phyloP scores from a whole-genome alignment of 2,797 vertebrate species.

The Oryzias dopingdopingensis region DNA sequence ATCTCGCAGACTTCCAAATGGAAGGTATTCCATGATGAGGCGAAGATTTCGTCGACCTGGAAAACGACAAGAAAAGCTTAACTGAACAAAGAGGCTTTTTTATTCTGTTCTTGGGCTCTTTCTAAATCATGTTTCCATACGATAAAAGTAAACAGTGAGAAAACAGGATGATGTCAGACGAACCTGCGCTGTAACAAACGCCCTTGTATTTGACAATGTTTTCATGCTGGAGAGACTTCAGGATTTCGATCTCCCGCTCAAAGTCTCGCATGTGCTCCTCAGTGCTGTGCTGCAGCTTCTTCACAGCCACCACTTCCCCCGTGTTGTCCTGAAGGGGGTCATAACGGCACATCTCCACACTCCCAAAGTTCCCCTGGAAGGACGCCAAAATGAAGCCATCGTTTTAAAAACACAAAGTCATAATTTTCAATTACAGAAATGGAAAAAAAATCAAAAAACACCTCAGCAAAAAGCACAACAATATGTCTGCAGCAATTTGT shows the following conservation, averaged over 20 bases:
- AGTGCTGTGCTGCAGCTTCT: constrained; percentile 94
- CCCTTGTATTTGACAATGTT: constrained; percentile 99
- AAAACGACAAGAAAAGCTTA: neutral
- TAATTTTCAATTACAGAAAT: no score
- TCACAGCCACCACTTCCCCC: constrained; percentile 95
- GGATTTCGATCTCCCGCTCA: constrained; percentile 95
- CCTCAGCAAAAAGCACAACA: no score
- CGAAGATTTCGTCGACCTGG: constrained; percentile 89
- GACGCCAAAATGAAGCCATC: neutral
- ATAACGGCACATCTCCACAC: constrained; percentile 96
- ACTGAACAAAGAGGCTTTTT: constrained; percentile 2
- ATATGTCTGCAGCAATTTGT: no score
- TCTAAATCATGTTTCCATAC: no score
- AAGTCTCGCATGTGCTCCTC: constrained; percentile 94
- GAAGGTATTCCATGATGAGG: constrained; percentile 96
- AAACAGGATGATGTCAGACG: neutral
- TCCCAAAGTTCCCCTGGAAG: constrained; percentile 93
- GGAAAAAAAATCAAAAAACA: no score
- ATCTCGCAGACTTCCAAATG: constrained; percentile 93
- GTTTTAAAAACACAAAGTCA: no score
- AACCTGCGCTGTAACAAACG: constrained; percentile 95
- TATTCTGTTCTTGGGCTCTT: no score
- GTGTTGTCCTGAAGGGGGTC: constrained; percentile 96
- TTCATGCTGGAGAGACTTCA: constrained; percentile 95
- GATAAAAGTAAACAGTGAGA: neutral